phyloP scores from a whole-genome alignment of 2,888 invertebrate species.

The Drepanosiphum platanoidis region DNA sequence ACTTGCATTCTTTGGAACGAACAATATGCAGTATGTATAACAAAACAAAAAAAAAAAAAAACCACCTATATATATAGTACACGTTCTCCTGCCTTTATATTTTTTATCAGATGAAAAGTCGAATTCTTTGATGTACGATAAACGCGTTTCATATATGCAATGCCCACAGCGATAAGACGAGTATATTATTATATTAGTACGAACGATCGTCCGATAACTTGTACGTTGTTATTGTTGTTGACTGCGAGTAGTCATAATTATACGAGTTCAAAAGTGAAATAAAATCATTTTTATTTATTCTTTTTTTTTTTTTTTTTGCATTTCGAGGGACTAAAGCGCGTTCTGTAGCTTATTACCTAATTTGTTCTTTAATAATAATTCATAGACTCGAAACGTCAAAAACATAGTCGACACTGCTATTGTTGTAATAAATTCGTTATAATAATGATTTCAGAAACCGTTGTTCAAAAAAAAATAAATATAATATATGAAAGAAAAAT shows the following conservation, averaged over 20 bases:
- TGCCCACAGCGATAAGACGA: not conserved
- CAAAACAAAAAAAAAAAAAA: not conserved
- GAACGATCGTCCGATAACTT: not conserved
- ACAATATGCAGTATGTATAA: conserved; percentile 28
- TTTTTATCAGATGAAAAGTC: conserved; percentile 16
- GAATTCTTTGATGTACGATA: not conserved
- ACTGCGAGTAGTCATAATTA: not conserved
- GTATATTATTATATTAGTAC: not conserved
- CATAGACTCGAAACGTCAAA: not conserved
- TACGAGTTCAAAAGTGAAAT: not conserved
- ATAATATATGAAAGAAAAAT: not conserved
- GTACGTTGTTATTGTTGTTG: not conserved
- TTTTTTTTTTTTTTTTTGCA: too few relatives aligned
- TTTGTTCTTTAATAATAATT: not conserved
- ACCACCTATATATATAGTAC: not conserved
- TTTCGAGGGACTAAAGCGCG: not conserved
- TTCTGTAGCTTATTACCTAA: not conserved
- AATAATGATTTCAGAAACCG: not conserved
- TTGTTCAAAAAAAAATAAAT: too few relatives aligned
- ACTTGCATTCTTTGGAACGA: not conserved
- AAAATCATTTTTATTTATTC: not conserved
- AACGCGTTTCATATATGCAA: not conserved
- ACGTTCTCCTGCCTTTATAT: not conserved
- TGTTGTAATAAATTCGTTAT: not conserved
- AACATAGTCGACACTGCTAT: not conserved